These are phyloP conservation scores for Parambassis ranga DNA, from an alignment of 2,797 vertebrate genomes.

Conservation along the genomic window DNA sequence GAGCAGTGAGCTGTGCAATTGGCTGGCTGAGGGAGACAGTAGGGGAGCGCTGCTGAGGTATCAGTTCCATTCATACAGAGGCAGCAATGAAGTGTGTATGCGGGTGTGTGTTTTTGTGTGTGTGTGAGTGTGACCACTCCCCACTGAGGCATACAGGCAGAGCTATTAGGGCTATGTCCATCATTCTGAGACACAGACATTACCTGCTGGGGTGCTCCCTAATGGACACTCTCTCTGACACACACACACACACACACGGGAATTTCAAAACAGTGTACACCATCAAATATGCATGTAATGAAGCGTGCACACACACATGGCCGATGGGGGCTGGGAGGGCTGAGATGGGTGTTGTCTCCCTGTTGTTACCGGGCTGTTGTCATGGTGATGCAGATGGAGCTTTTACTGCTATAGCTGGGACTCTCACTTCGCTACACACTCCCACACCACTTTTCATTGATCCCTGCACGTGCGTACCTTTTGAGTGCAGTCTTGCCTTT, in stretches of 20 bases:
- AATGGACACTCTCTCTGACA: constrained; percentile 38
- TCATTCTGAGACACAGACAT: constrained; percentile 57
- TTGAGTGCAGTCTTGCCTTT: constrained; percentile 37
- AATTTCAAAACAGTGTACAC: constrained; percentile 52
- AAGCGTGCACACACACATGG: constrained; percentile 50
- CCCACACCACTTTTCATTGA: constrained; percentile 18
- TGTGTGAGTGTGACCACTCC: constrained; percentile 44
- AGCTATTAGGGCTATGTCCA: constrained; percentile 60
- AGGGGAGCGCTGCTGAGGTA: constrained; percentile 82
- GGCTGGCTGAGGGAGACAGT: constrained; percentile 82
- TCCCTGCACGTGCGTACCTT: constrained; percentile 25
- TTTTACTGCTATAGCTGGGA: constrained; percentile 64
- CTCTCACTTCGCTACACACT: constrained; percentile 42
- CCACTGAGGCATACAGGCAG: constrained; percentile 48
- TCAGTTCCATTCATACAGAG: constrained; percentile 90
- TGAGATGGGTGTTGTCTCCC: constrained; percentile 75
- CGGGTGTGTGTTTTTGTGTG: not conserved
- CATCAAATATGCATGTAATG: constrained; percentile 64
- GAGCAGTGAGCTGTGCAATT: constrained; percentile 80
- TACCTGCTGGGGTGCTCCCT: constrained; percentile 66
- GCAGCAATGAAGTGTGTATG: constrained; percentile 34
- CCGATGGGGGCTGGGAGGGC: constrained; percentile 76
- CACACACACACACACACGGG: constrained; percentile 10
- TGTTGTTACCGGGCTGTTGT: constrained; percentile 77
- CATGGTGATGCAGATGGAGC: constrained; percentile 79